Percentiles rank a stretch among this genome's conserved stretches.
Conservation (phyloP, 2,888 invertebrate genomes). For the Thalpophila matura region DNA sequence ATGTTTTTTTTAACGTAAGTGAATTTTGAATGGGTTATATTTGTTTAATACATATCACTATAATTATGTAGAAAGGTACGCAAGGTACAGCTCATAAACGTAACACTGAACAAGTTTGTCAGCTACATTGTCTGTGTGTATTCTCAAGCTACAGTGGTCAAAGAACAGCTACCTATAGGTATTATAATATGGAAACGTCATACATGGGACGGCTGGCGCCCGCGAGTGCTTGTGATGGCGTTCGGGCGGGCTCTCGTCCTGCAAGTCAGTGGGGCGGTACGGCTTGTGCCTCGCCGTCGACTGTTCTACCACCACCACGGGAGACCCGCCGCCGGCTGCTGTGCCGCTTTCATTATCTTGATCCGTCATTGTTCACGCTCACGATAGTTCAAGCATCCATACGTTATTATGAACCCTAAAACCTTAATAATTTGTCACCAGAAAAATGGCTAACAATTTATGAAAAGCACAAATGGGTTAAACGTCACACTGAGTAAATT, state of each 20-base stretch:
- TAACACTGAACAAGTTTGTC: no score
- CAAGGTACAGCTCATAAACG: no score
- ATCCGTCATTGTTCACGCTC: conserved; percentile 80
- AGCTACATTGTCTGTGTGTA: no score
- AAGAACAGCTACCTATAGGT: no score
- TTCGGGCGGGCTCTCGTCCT: conserved; percentile 69
- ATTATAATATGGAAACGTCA: conserved; percentile 41
- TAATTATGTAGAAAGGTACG: no score
- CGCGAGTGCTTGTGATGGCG: conserved; percentile 75
- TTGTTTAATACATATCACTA: no score
- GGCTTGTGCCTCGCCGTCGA: conserved; percentile 72
- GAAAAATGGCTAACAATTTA: conserved; percentile 75
- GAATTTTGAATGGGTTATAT: no score
- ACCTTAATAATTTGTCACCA: conserved; percentile 76
- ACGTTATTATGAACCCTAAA: conserved; percentile 69
- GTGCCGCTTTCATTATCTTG: conserved; percentile 76
- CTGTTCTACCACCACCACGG: conserved; percentile 76
- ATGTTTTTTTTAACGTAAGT: no score
- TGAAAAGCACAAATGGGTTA: conserved; percentile 76
- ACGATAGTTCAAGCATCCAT: conserved; percentile 77
- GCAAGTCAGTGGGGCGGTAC: conserved; percentile 73
- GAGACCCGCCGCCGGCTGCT: conserved; percentile 60
- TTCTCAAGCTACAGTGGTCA: no score
- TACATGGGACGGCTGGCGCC: conserved; percentile 81
- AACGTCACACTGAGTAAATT: conserved; percentile 84